These are phyloP conservation scores for Pan troglodytes DNA, from an alignment of 2,113 vertebrate genomes.

Conservation along the genomic window NHGRI_mPanTro3-v2.1_pri NC_072404.2:24293501-24294000, in stretches of 20 bases:
- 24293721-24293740: neutral
- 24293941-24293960: neutral
- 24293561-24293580: neutral
- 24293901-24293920: neutral
- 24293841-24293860: neutral
- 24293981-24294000: neutral
- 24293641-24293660: neutral
- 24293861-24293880: neutral
- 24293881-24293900: neutral
- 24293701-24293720: conserved; percentile 22
- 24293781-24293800: neutral
- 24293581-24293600: neutral
- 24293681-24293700: neutral
- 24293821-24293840: neutral
- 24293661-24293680: neutral
- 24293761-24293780: conserved; percentile 27
- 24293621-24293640: neutral
- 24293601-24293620: neutral
- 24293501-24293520: neutral
- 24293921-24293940: neutral
- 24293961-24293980: neutral
- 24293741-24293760: neutral
- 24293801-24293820: neutral
- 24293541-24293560: neutral
- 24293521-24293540: neutral